Base-by-base conservation (phyloP, 2,888 invertebrate genomes). In the Chaitophorus viminalis region DNA sequence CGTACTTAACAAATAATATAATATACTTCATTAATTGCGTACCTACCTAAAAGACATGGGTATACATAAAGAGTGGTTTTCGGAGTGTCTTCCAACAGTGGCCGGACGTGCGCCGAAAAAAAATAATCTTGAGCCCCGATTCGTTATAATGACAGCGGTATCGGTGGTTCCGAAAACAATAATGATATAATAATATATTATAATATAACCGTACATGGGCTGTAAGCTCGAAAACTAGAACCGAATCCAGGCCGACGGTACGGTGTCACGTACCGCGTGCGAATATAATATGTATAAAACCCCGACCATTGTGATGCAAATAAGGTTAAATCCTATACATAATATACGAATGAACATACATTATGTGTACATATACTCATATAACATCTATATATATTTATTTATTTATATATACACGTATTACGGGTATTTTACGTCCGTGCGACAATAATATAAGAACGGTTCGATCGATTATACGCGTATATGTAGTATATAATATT, bases 281-380 rank as follows among this genome's bases (percentile, higher is more conserved):
- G 82, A 68, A n/a, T 70, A 82, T 46, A 46, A 46, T 46, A 46
- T 52, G 25, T 21, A 72, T n/a, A 33, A 82, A 70, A 76, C 5
- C 46, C 75, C 46, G n/a, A n/a, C 75, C 76, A 82, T 72, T 18
- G 52, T 52, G 9, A 82, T 82, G 52, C 52, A 82, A 82, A 82
- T 82, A 82, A 70, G 21, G 70, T 52, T 70, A 52, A 72, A 52
- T 52, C 82, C 52, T 25, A 9, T 29, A 29, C 60, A 25, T 68
- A 65, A 25, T 68, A 65, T 65, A 65, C 65, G n/a, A 25, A 25
- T n/a, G 65, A 9, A 9, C 65, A 25, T 25, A 6, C 2, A 25
- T 6, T 25, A n/a, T 9, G n/a, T 6, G n/a, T 9, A 65, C 65
- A 3, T 8, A n/a, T 8, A 21, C 52, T 11, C 52, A n/a, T n/a